Base-by-base conservation (phyloP, 2,888 invertebrate genomes). In the Hypomecis punctinalis region DNA sequence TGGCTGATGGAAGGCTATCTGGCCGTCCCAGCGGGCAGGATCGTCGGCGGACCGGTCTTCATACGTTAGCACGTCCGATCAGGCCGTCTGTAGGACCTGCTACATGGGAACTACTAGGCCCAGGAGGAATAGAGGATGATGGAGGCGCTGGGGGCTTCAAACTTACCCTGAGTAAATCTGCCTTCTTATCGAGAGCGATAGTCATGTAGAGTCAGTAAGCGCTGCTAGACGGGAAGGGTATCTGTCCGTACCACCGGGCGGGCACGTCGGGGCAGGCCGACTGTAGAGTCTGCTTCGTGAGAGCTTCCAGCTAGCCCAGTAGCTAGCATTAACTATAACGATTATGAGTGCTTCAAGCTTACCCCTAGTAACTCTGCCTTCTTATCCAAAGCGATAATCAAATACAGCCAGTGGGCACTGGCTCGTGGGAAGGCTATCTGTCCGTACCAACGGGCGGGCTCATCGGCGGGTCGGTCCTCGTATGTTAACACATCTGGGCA, bases 351-450 rank as follows among this genome's bases (percentile, higher is more conserved):
- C 7, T 47, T 6, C 4, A 9, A 51, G 39, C 61, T 56, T 45
- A 62, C 61, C 11, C 61, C 61, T 8, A 62, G 55, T 9, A 62
- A 6, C n/a, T 62, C 43, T n/a, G 61, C 61, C 33, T 45, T 56
- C 2, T 33, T 43, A n/a, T 62, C 45, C 23, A 62, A 9, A 6
- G 35, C 8, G 6, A 62, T 51, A 8, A 10, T 51, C 51, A 62
- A 11, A 33, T 35, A 56, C 4, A 62, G 51, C 61, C 61, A 62
- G 10, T 43, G 55, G 3, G n/a, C 39, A 5, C 9, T 49, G n/a
- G 10, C 39, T 0, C 23, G 35, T 8, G 61, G 61, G 36, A 62
- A 39, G n/a, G 13, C 9, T 37, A 62, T 49, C 33, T 37, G 45
- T 3, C 56, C 61, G 23, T 51, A 62, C 61, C 49, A 62, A 6